A percentile compares a stretch with the other conserved stretches of the same genome.
These are phyloP conservation scores for Lophochroa leadbeateri DNA, from an alignment of 2,113 vertebrate genomes.

Conservation along the genomic window DNA sequence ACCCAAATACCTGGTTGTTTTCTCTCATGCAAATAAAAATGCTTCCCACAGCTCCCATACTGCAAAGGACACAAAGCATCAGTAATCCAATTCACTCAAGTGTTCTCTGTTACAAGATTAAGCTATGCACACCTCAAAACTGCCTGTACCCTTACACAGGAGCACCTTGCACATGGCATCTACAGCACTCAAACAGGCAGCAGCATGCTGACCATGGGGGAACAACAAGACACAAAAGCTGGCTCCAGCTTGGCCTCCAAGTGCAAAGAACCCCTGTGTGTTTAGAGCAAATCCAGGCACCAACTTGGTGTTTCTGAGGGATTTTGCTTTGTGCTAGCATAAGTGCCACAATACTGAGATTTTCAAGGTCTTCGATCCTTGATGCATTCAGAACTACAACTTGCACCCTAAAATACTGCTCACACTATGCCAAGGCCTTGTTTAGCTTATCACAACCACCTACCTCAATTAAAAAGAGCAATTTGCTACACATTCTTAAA, in stretches of 20 bases:
- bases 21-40: neutral
- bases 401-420: neutral
- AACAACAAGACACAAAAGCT: neutral
- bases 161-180: neutral
- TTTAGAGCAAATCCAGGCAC: neutral
- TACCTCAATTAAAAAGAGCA: constrained; percentile 66
- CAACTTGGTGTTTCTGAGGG: neutral
- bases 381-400: neutral
- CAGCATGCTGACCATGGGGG: neutral
- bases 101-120: neutral
- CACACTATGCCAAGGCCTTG: neutral
- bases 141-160: neutral
- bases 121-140: neutral
- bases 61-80: neutral
- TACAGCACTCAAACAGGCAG: neutral
- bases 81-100: neutral
- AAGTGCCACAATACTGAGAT: neutral
- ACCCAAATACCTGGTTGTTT: neutral
- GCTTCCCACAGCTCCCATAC: neutral
- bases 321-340: neutral
- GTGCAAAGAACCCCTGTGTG: fast-evolving
- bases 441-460: constrained; percentile 57
- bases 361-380: neutral
- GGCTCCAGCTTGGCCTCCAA: neutral
- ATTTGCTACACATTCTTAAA: constrained; percentile 63